Conservation (phyloP, 2,113 vertebrate genomes). For the Coregonus clupeaformis region DNA sequence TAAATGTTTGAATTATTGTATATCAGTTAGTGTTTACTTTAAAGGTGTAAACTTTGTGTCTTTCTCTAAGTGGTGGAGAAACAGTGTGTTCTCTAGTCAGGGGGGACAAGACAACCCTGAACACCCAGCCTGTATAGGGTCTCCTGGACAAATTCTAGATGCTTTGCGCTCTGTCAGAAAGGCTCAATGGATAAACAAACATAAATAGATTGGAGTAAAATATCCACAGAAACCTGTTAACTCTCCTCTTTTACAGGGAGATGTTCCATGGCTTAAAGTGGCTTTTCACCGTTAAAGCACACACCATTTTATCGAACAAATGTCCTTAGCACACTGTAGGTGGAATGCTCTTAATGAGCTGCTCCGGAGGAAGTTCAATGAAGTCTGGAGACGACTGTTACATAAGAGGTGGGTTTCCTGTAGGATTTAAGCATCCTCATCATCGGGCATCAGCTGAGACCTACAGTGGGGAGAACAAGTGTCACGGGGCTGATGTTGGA, state of each 20-base stretch:
- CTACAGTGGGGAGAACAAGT: too few relatives aligned
- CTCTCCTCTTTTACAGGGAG: slow-evolving; percentile 1
- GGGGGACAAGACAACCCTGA: not conserved
- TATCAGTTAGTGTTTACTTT: too few relatives aligned
- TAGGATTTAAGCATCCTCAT: not conserved
- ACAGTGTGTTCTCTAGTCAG: too few relatives aligned
- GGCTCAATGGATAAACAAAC: too few relatives aligned
- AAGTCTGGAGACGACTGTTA: slow-evolving; percentile 40
- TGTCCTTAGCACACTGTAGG: slow-evolving; percentile 30
- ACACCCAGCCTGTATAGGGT: not conserved
- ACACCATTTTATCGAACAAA: slow-evolving; percentile 33
- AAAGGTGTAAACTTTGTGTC: too few relatives aligned
- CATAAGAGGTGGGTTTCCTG: slow-evolving; percentile 22
- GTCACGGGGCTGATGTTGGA: too few relatives aligned
- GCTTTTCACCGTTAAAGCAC: slow-evolving; percentile 40
- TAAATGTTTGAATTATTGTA: too few relatives aligned
- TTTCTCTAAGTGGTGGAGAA: too few relatives aligned
- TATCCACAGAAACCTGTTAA: not conserved
- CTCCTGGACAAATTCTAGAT: not conserved
- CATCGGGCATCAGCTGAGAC: not conserved
- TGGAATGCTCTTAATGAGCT: slow-evolving; percentile 24
- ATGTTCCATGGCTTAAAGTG: slow-evolving; percentile 43
- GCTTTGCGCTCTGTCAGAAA: not conserved
- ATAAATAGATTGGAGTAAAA: not conserved
- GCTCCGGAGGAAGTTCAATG: slow-evolving; percentile 45